phyloP scores from a whole-genome alignment of 92 coral and sea anemone species.

The Heteractis magnifica region DNA sequence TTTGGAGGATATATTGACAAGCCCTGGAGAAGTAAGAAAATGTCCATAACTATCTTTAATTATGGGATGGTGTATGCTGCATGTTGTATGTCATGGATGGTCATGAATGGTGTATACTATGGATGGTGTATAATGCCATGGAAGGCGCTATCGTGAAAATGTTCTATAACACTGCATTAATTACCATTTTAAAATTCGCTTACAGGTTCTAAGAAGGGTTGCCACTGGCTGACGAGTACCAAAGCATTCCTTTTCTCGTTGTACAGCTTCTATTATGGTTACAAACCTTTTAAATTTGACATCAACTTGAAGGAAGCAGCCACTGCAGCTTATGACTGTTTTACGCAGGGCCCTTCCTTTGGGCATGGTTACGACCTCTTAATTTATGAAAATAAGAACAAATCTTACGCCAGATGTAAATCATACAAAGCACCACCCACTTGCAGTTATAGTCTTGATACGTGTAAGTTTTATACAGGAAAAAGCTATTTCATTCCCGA shows the following conservation, averaged over 20 bases:
- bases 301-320: not conserved
- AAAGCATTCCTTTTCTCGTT: conserved; percentile 28
- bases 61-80: not conserved
- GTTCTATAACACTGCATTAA: not conserved
- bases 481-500: not conserved
- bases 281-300: conserved; percentile 4
- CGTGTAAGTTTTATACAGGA: conserved; percentile 26
- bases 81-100: not conserved
- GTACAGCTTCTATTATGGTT: conserved; percentile 7
- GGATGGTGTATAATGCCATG: not conserved
- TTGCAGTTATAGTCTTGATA: not conserved
- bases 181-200: not conserved
- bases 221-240: not conserved
- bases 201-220: not conserved
- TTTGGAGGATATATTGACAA: conserved; percentile 25
- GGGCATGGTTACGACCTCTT: conserved; percentile 9
- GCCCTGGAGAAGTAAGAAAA: conserved; percentile 25
- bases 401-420: not conserved
- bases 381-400: not conserved
- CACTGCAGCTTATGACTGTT: conserved; percentile 3
- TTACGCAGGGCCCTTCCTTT: conserved; percentile 6
- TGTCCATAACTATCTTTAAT: too few relatives aligned
- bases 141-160: not conserved
- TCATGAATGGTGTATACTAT: not conserved
- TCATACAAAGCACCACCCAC: conserved; percentile 21